phyloP scores from a whole-genome alignment of 2,113 vertebrate genomes.

The Tragelaphus imberbis region DNA sequence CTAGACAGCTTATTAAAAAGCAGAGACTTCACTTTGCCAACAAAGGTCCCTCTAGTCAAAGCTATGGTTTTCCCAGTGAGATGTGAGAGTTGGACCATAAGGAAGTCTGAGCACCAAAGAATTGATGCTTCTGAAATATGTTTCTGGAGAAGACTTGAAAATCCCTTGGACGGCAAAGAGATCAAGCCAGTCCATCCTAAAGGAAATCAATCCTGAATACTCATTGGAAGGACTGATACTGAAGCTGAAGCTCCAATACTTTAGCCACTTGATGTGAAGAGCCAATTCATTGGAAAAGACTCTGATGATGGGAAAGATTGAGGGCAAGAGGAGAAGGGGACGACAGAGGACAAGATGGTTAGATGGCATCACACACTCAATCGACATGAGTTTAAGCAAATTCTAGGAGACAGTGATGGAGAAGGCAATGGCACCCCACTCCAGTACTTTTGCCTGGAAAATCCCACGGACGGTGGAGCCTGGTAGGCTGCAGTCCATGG shows the following conservation, averaged over 20 bases:
- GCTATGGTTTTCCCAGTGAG: not conserved
- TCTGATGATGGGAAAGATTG: not conserved
- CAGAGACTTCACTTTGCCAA: not conserved
- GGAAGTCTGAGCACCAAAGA: not conserved
- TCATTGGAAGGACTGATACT: not conserved
- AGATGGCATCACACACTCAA: too few relatives aligned
- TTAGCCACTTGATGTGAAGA: not conserved
- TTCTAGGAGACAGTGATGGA: too few relatives aligned
- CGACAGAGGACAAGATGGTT: too few relatives aligned
- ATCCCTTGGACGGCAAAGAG: not conserved
- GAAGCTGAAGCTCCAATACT: not conserved
- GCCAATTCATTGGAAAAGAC: not conserved
- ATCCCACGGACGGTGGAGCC: too few relatives aligned
- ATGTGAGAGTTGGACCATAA: not conserved
- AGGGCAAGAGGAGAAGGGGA: not conserved
- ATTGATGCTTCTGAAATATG: not conserved
- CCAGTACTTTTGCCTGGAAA: too few relatives aligned
- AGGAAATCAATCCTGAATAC: not conserved
- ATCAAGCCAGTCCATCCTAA: not conserved
- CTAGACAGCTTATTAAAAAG: not conserved
- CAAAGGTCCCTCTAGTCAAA: not conserved
- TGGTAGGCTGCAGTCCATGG: too few relatives aligned
- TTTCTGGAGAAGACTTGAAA: not conserved
- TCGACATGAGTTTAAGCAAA: too few relatives aligned
- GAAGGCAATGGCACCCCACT: too few relatives aligned